These are phyloP conservation scores for Cygnus atratus DNA, from an alignment of 2,113 vertebrate genomes.

Conservation along the genomic window DNA sequence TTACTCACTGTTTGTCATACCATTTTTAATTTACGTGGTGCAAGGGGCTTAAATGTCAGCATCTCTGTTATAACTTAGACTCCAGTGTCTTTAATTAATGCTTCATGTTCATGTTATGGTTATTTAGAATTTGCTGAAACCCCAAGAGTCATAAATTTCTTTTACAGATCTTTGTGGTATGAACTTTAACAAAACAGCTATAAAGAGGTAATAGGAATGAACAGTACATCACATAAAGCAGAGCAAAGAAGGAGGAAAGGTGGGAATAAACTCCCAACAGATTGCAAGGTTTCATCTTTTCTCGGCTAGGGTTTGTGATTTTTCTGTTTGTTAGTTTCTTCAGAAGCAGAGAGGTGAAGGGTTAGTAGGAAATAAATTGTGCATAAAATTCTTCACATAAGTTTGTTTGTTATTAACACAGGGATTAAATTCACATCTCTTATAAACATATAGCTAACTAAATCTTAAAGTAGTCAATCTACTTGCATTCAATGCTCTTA, in stretches of 20 bases:
- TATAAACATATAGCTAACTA: background rate
- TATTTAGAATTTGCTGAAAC: conserved; percentile 82
- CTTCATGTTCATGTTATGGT: conserved; percentile 76
- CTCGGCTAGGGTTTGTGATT: background rate
- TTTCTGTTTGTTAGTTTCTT: background rate
- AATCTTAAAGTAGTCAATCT: background rate
- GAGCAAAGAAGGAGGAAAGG: conserved; percentile 48
- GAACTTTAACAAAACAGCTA: conserved; percentile 83
- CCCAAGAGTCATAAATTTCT: conserved; percentile 77
- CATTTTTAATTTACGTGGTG: conserved; percentile 77
- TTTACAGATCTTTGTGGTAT: conserved; percentile 80
- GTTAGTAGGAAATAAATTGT: conserved; percentile 32
- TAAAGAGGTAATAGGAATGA: conserved; percentile 79
- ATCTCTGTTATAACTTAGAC: conserved; percentile 74
- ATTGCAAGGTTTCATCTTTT: conserved; percentile 69
- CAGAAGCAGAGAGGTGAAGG: background rate
- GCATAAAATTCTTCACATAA: background rate
- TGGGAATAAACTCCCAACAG: conserved; percentile 62
- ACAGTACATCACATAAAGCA: conserved; percentile 64
- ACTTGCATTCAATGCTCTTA: background rate
- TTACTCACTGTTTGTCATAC: conserved; percentile 76
- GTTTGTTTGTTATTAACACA: background rate
- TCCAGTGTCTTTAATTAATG: conserved; percentile 80
- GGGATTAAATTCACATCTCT: background rate
- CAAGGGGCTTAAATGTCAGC: conserved; percentile 77